These are phyloP conservation scores for Anastatus disparis DNA, from an alignment of 1,140 invertebrate genomes.

Conservation along the genomic window DNA sequence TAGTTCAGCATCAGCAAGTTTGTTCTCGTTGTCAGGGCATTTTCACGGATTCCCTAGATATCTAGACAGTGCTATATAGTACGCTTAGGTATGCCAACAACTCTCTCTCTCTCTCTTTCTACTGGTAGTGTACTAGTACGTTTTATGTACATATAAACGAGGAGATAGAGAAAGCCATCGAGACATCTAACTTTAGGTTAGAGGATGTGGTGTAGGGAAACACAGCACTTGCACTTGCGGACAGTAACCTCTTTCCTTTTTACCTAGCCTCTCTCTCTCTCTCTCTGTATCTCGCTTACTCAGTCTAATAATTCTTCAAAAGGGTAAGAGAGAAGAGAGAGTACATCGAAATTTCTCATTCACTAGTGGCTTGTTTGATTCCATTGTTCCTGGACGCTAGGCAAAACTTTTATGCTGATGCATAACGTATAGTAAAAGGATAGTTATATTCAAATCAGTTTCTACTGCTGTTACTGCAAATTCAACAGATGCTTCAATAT, in stretches of 20 bases:
- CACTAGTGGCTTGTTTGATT: no score
- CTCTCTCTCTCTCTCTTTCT: no score
- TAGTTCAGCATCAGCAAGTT: no score
- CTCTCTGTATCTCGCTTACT: not conserved
- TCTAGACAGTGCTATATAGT: not conserved
- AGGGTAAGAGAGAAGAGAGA: no score
- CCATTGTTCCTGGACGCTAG: slow-evolving; percentile 8
- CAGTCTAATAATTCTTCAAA: not conserved
- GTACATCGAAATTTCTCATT: slow-evolving; percentile 31
- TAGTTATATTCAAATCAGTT: slow-evolving; percentile 8
- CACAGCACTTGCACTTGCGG: slow-evolving; percentile 15
- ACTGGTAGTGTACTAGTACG: no score
- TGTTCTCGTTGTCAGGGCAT: not conserved
- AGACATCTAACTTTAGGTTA: slow-evolving; percentile 33
- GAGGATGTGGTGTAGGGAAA: not conserved
- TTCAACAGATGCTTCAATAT: not conserved
- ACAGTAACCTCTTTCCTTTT: not conserved
- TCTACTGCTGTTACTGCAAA: no score
- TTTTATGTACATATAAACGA: no score
- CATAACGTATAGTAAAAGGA: not conserved
- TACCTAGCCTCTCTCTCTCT: not conserved
- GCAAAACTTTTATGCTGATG: slow-evolving; percentile 27
- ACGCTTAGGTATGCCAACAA: not conserved
- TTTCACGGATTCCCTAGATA: slow-evolving; percentile 29
- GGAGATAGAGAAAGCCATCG: slow-evolving; percentile 2